Conservation (phyloP, 2,113 vertebrate species). For the Tympanuchus pallidicinctus region DNA sequence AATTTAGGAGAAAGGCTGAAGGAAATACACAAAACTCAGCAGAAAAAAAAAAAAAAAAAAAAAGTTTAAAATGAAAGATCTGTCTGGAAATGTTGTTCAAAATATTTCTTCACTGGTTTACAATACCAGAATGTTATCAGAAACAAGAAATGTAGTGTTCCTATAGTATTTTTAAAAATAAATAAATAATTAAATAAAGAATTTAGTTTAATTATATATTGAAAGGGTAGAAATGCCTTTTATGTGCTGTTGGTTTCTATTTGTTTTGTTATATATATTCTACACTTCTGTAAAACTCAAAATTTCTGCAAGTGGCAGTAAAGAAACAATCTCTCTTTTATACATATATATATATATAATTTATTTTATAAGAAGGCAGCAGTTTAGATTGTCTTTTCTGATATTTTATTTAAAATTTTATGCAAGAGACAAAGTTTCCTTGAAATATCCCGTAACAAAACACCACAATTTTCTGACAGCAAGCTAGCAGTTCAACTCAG, state of each 20-base stretch:
- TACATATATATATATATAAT: too few species aligned
- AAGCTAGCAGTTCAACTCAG: background rate
- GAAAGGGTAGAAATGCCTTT: background rate
- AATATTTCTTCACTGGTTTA: background rate
- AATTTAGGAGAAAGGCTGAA: background rate
- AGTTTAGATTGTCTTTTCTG: background rate
- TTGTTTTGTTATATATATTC: background rate
- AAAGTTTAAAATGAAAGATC: background rate
- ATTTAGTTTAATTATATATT: background rate
- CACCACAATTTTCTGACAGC: background rate
- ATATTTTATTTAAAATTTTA: background rate
- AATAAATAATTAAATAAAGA: background rate
- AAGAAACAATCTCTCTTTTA: background rate
- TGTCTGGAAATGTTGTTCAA: background rate
- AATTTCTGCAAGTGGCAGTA: background rate
- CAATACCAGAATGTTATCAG: background rate
- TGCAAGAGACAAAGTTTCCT: background rate
- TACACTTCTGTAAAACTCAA: background rate
- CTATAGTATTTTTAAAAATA: background rate
- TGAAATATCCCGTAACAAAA: background rate
- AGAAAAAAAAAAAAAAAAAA: background rate
- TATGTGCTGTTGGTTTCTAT: background rate
- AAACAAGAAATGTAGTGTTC: background rate
- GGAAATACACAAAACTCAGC: background rate
- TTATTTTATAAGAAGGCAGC: background rate